Base-by-base conservation (phyloP, 1,140 invertebrate species). In the Heliconius eleuchia region DNA sequence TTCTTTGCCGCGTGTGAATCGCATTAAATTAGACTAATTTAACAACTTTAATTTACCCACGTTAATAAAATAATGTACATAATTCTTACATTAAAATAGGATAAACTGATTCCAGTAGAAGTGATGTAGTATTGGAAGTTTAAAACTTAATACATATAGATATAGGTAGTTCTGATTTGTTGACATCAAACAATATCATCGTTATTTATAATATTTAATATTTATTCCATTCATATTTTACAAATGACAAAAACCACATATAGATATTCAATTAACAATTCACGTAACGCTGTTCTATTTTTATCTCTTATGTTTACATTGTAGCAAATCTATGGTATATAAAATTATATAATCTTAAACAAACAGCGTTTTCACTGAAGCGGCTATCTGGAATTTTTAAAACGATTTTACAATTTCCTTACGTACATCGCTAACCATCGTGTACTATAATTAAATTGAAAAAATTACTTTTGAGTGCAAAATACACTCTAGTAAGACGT, bases 391-490 rank as follows among this genome's bases (percentile, higher is more conserved):
- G 81, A 70, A 78, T 76, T 79, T 79, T 80, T 77, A 84, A 84
- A 82, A 82, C 76, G 76, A 80, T 82, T 83, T 83, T 83, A 81
- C 82, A 82, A 82, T 84, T 81, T 76, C 74, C 78, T 87, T 87
- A 87, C 75, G 81, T 82, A 82, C 78, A 83, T 87, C 80, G 76
- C 83, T 86, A 87, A 80, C 82, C 77, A 81, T 83, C 78, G 66
- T 87, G 83, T 85, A 83, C 84, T 86, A 87, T 82, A 83, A 84
- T 87, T 87, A 86, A 81, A 83, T 84, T 87, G 84, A 86, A 86
- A 87, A 87, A 87, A 84, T 83, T 80, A 82, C 55, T 85, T 37
- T 83, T 84, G 82, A 75, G 82, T 85, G 86, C 85, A 87, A 86
- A 86, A 84, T 87, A 88, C 84, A 84, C 81, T 84, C 57, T 83